These are phyloP conservation scores for Sardinella longiceps DNA, from an alignment of 2,797 vertebrate genomes.

Conservation along the genomic window DNA sequence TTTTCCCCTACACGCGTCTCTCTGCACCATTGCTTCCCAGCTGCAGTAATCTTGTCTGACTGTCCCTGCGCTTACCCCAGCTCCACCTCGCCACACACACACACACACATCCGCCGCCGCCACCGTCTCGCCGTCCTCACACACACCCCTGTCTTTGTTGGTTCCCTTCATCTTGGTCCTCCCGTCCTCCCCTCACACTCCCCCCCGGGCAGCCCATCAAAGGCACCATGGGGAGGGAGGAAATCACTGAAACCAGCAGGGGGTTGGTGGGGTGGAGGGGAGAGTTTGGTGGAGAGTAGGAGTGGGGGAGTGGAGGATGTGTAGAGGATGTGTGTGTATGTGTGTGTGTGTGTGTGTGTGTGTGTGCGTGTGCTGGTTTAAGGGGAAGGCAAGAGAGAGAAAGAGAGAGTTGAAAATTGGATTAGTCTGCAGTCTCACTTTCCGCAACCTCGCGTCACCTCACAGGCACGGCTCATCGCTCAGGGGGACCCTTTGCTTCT, in stretches of 20 bases:
- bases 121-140: neutral
- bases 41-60: neutral
- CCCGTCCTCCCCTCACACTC: neutral
- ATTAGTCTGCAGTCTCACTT: neutral
- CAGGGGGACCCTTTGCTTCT: neutral
- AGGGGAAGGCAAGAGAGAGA: neutral
- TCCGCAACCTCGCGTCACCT: neutral
- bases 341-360: too few species aligned
- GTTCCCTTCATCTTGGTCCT: neutral
- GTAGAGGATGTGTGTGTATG: too few species aligned
- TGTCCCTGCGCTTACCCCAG: neutral
- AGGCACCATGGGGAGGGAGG: conserved; percentile 6
- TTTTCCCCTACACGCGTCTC: neutral
- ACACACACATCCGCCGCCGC: neutral
- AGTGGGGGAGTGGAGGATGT: too few species aligned
- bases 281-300: neutral
- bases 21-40: conserved; percentile 1
- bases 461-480: neutral
- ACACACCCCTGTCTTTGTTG: neutral
- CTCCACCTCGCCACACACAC: neutral
- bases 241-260: neutral
- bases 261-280: too few species aligned
- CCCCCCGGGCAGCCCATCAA: neutral
- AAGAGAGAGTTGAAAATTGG: conserved; percentile 1
- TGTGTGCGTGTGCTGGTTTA: too few species aligned